Evolutionary conservation across 2,888 invertebrate species (phyloP).

Genomic region (Carabus problematicus): DNA sequence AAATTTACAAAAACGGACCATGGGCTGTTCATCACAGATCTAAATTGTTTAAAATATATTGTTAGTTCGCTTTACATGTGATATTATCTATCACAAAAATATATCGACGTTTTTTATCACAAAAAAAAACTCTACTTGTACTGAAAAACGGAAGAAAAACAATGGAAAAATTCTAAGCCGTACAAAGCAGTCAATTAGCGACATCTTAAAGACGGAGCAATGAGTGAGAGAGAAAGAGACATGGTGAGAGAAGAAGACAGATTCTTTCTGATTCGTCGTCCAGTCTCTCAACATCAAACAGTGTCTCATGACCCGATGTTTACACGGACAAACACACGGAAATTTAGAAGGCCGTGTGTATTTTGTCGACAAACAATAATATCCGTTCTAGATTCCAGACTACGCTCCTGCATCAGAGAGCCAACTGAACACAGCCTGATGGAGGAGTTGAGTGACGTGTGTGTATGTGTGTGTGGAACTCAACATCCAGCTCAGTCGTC

Average conservation of each 20-base stretch:
- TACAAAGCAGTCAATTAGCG: neutral
- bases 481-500: too few species aligned
- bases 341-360: neutral
- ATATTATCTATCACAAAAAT: too few species aligned
- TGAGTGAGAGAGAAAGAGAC: neutral
- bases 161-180: neutral
- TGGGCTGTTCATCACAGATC: too few species aligned
- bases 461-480: neutral
- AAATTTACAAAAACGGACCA: too few species aligned
- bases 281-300: slow-evolving; percentile 8
- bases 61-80: too few species aligned
- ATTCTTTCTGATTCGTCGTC: neutral
- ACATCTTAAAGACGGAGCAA: neutral
- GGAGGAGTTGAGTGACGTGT: neutral
- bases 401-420: too few species aligned
- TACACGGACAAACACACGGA: neutral
- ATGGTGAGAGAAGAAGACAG: neutral
- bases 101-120: too few species aligned
- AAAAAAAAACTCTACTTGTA: neutral
- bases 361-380: too few species aligned
- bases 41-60: too few species aligned
- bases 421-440: too few species aligned
- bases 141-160: neutral
- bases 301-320: slow-evolving; percentile 8
- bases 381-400: too few species aligned